Conservation (phyloP, 2,797 vertebrate genomes). For the Adelosebastes latens region DNA sequence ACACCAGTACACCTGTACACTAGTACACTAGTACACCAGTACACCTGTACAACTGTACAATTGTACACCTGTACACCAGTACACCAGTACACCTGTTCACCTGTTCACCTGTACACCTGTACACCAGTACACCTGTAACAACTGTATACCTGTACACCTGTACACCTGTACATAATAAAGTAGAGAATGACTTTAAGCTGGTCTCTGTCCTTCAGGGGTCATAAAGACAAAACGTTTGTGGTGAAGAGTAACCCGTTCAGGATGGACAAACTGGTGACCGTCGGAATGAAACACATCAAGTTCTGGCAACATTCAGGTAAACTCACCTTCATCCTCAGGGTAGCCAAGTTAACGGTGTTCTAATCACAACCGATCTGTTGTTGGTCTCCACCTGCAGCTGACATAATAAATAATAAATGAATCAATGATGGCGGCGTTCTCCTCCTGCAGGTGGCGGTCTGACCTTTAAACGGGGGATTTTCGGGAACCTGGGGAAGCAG, state of each 20-base stretch:
- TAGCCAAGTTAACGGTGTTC: not conserved
- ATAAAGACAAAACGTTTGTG: conserved; percentile 96
- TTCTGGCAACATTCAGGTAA: conserved; percentile 97
- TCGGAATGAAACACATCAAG: conserved; percentile 96
- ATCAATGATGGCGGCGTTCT: not conserved
- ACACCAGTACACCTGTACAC: not conserved
- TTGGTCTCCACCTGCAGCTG: no score
- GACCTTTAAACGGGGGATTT: conserved; percentile 89
- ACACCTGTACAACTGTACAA: conserved; percentile 65
- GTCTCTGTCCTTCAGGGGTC: conserved; percentile 73
- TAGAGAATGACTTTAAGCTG: not conserved
- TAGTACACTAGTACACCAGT: not conserved
- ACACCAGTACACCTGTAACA: no score
- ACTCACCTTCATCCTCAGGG: not conserved
- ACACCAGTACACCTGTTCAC: conserved; percentile 68
- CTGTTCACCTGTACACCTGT: no score
- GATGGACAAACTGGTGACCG: conserved; percentile 92
- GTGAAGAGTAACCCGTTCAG: conserved; percentile 94
- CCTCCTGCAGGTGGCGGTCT: conserved; percentile 89
- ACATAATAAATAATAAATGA: no score
- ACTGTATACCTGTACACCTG: no score
- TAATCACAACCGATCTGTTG: no score
- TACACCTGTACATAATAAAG: not conserved
- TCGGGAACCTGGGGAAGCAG: conserved; percentile 88
- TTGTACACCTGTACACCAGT: not conserved